phyloP scores from a whole-genome alignment of 2,888 invertebrate species.

The Lasius platythorax region DNA sequence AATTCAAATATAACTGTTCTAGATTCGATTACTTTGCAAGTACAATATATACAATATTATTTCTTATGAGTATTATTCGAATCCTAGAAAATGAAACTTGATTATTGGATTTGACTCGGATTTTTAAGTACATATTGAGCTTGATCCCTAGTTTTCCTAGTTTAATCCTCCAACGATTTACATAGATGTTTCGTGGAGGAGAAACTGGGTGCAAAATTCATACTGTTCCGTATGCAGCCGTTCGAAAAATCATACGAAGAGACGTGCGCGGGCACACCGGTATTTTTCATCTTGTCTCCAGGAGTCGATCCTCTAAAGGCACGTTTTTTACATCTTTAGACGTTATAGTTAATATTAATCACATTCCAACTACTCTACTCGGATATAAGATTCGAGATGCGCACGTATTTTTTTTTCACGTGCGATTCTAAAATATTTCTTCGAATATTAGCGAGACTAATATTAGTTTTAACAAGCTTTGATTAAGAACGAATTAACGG shows the following conservation, averaged over 20 bases:
- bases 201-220: conserved; percentile 93
- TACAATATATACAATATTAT: too few relatives aligned
- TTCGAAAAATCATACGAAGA: conserved; percentile 95
- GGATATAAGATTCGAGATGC: neutral
- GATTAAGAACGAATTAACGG: conserved; percentile 5
- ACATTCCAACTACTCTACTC: neutral
- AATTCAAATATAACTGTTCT: too few relatives aligned
- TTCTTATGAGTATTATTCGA: too few relatives aligned
- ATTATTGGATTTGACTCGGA: too few relatives aligned
- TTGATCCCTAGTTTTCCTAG: too few relatives aligned
- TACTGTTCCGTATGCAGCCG: conserved; percentile 92
- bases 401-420: neutral
- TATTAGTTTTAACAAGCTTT: neutral
- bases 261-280: conserved; percentile 93
- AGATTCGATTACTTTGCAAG: too few relatives aligned
- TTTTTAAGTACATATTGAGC: too few relatives aligned
- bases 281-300: conserved; percentile 97
- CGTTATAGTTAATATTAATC: neutral
- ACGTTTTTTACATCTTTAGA: conserved; percentile 54
- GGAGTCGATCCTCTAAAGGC: conserved; percentile 97
- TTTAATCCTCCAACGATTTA: neutral
- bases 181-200: conserved; percentile 94
- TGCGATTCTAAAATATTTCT: neutral
- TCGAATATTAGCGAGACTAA: neutral
- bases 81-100: too few relatives aligned